A percentile compares a stretch with the other conserved stretches of the same genome.
Evolutionary conservation across 2,888 invertebrate genomes (phyloP).

Genomic region (Limnephilus marmoratus): DNA sequence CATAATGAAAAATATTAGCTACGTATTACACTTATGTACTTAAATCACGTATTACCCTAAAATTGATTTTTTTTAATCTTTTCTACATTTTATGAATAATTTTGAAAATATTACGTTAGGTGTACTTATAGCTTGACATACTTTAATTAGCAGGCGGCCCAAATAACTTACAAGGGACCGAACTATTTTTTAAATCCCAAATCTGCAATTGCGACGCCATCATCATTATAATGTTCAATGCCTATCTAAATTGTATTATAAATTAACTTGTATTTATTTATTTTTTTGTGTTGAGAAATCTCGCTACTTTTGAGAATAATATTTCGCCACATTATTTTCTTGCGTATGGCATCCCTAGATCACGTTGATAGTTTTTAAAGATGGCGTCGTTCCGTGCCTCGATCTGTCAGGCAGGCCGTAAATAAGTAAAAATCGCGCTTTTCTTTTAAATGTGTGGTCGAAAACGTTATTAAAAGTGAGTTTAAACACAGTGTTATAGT

Average conservation of each 20-base stretch:
- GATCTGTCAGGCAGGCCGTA: constrained; percentile 47
- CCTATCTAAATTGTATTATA: neutral
- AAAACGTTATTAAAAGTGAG: constrained; percentile 31
- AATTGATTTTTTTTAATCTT: neutral
- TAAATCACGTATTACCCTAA: neutral
- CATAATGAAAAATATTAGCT: neutral
- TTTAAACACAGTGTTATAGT: neutral
- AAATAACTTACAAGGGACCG: no score
- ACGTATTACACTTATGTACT: neutral
- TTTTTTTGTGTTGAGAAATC: neutral
- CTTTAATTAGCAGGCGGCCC: no score
- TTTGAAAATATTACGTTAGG: neutral
- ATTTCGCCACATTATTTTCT: constrained; percentile 1
- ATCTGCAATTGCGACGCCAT: no score
- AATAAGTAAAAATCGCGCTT: constrained; percentile 10
- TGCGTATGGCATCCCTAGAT: constrained; percentile 36
- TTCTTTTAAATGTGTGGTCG: neutral
- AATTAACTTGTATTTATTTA: no score
- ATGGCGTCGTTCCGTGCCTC: constrained; percentile 39
- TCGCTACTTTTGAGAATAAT: neutral
- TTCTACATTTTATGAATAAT: neutral
- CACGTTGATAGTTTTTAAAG: constrained; percentile 44
- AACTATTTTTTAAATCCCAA: no score
- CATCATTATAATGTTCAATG: neutral
- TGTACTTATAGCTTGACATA: no score